Base-by-base conservation (phyloP, 1,140 invertebrate species). In the Drosophila kohkoa region DNA sequence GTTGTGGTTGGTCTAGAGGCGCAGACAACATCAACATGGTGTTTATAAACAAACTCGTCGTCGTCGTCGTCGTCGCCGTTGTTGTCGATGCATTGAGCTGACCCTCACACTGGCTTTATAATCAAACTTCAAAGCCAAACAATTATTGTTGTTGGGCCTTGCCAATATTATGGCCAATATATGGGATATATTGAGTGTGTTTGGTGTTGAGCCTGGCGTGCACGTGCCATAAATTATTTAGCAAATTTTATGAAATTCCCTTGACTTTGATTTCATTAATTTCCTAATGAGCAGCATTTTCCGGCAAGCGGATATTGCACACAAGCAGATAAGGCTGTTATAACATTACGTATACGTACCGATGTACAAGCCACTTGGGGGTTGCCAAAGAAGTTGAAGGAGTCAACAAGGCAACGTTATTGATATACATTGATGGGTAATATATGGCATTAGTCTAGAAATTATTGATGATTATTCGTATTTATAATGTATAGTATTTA, bases 111-210 rank as follows among this genome's bases (percentile, higher is more conserved):
- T 28, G 59, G 60, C 68, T 81, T 81, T 85, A 83, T 79, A 82
- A 87, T 87, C 76, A 82, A 75, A 88, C 55, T 80, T 87, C 85
- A 87, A 88, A 88, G 85, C 75, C 85, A 89, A 82, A 66, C 60
- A 85, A 74, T 70, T 64, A 63, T 49, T 55, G 54, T 82, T 70
- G 65, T 87, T 81, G 66, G 75, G 72, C 85, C 75, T 85, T 87
- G 70, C 60, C 57, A 63, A 63, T 65, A 71, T 58, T 65, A 65
- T 65, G 59, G 74, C 68, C 59, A 63, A 71, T 64, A 64, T 35
- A 20, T n/a, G 8, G 43, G 16, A 43, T 69, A 41, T 55, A 51
- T 28, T 28, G 11, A 3, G 20, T 20, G 20, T 25, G 20, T 25
- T 25, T 25, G 20, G 20, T 25, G 20, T 25, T 25, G 20, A 25